Conservation (phyloP, 2,888 invertebrate species). For the Steromphala cineraria region DNA sequence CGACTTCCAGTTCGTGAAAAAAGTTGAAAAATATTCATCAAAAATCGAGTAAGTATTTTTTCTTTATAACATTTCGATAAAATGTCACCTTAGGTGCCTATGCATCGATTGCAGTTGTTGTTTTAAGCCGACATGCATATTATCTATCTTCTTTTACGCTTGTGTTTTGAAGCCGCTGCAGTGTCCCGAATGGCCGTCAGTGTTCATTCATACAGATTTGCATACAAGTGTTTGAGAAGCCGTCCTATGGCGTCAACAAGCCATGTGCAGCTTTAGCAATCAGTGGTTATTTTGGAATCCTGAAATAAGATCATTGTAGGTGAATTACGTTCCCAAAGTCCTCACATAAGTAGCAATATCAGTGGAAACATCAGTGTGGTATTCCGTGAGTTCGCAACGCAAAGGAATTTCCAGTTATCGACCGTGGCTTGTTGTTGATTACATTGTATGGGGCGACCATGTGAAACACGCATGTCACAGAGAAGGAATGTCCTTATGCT, state of each 20-base stretch:
- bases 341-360: too few species aligned
- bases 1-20: background rate
- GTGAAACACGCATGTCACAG: background rate
- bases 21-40: conserved; percentile 1
- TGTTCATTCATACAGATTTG: conserved; percentile 48
- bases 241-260: background rate
- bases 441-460: background rate
- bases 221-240: conserved; percentile 36
- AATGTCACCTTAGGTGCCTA: background rate
- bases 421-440: background rate
- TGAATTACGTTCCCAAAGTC: too few species aligned
- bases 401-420: background rate
- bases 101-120: background rate
- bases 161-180: background rate
- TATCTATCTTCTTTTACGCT: background rate
- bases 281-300: too few species aligned
- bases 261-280: background rate
- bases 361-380: too few species aligned
- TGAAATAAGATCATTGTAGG: too few species aligned
- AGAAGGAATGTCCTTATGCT: too few species aligned
- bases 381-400: background rate
- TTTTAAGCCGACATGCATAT: background rate
- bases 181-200: conserved; percentile 4
- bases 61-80: background rate
- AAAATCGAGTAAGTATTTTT: background rate